A percentile compares a stretch with the other conserved stretches of the same genome.
These are phyloP conservation scores for Potamarius usumacintae DNA, from an alignment of 2,113 vertebrate species.

Conservation along the genomic window DNA sequence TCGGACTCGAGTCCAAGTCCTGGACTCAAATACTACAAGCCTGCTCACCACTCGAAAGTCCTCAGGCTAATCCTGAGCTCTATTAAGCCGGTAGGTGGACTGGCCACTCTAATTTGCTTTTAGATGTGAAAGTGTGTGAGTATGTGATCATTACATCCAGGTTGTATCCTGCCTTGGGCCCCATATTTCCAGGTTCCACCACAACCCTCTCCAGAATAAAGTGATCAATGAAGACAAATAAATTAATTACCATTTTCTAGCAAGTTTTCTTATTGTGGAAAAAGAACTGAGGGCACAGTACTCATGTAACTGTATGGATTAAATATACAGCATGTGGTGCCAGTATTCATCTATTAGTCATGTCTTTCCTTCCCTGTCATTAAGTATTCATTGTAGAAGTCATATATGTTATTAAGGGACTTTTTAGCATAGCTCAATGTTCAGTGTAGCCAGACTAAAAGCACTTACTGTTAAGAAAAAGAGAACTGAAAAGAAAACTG, in stretches of 20 bases:
- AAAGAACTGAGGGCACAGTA: not conserved
- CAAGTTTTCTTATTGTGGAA: not conserved
- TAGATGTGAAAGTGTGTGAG: not conserved
- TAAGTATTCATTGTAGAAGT: constrained; percentile 30
- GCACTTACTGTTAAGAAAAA: constrained; percentile 8
- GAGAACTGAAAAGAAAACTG: not conserved
- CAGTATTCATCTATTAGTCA: constrained; percentile 9
- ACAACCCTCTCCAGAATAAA: not conserved
- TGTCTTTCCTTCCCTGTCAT: not conserved
- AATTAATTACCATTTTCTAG: not conserved
- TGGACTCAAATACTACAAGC: too few relatives aligned
- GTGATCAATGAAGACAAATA: not conserved
- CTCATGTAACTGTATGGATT: not conserved
- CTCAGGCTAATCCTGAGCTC: not conserved
- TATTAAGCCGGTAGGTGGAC: not conserved
- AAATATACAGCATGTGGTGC: not conserved
- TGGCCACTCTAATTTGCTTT: not conserved
- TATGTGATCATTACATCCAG: not conserved
- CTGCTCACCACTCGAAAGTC: not conserved
- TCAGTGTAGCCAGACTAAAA: not conserved
- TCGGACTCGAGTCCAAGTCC: too few relatives aligned
- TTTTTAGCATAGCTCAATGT: constrained; percentile 1
- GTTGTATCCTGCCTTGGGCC: not conserved
- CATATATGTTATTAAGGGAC: constrained; percentile 27
- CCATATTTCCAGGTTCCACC: not conserved